A percentile compares a stretch with the other conserved stretches of the same genome.
Conservation (phyloP, 2,113 vertebrate species). For the Murina feae region DNA sequence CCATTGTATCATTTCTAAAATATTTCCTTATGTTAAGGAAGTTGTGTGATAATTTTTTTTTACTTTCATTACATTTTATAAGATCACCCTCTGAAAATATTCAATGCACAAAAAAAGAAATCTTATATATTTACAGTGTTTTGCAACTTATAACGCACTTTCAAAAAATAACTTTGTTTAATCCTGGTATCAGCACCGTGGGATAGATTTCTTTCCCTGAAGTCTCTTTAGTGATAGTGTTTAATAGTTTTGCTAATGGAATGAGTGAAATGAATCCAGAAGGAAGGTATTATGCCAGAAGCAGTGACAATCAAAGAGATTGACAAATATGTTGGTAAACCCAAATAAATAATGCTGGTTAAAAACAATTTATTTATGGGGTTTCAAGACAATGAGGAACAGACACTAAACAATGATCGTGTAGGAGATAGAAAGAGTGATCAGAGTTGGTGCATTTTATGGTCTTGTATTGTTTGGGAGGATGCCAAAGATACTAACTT, state of each 20-base stretch:
- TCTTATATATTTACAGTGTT: background rate
- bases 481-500: background rate
- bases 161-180: background rate
- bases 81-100: slow-evolving; percentile 9
- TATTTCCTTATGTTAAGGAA: slow-evolving; percentile 12
- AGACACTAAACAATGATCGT: background rate
- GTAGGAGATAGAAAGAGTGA: background rate
- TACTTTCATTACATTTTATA: background rate
- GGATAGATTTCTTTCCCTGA: background rate
- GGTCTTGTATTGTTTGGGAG: background rate
- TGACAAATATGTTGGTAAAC: background rate
- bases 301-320: background rate
- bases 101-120: background rate
- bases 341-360: background rate
- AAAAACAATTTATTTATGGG: background rate
- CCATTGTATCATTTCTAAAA: background rate
- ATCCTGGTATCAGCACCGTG: background rate
- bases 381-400: background rate
- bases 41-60: background rate
- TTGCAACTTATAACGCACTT: background rate
- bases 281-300: background rate
- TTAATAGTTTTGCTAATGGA: background rate
- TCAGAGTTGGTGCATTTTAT: background rate
- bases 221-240: background rate
- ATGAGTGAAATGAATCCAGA: background rate